Conservation (phyloP, 2,888 invertebrate species). For the Eupithecia abbreviata region DNA sequence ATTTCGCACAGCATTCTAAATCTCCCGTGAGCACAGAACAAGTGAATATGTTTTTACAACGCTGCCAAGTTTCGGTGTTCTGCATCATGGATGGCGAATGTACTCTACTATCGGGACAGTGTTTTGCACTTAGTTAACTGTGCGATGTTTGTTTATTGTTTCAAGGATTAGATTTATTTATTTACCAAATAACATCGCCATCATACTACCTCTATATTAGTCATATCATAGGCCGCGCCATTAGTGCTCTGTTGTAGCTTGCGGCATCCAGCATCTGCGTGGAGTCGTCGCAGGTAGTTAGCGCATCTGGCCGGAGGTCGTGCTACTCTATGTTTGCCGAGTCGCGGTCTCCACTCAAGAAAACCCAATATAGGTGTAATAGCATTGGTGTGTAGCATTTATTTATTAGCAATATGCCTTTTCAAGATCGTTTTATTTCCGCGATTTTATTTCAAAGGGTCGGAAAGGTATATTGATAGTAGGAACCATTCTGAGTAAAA, state of each 20-base stretch:
- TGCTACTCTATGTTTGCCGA: too few relatives aligned
- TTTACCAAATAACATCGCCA: neutral
- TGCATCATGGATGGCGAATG: constrained; percentile 10
- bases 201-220: too few relatives aligned
- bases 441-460: too few relatives aligned
- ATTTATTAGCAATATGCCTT: neutral
- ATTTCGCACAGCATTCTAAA: constrained; percentile 11
- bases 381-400: too few relatives aligned
- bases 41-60: constrained; percentile 31
- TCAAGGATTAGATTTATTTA: neutral
- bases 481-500: neutral
- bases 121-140: constrained; percentile 30
- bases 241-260: too few relatives aligned
- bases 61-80: constrained; percentile 26
- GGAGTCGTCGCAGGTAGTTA: too few relatives aligned
- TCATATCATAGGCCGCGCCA: too few relatives aligned
- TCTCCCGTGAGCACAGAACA: constrained; percentile 13
- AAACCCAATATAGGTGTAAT: neutral
- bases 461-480: too few relatives aligned
- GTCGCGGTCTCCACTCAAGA: too few relatives aligned
- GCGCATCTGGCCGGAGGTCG: too few relatives aligned
- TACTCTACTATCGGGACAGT: constrained; percentile 17
- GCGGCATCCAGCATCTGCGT: too few relatives aligned
- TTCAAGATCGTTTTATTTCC: neutral
- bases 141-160: neutral